phyloP scores from a whole-genome alignment of 2,888 invertebrate genomes.

The Pegoplata infirma region DNA sequence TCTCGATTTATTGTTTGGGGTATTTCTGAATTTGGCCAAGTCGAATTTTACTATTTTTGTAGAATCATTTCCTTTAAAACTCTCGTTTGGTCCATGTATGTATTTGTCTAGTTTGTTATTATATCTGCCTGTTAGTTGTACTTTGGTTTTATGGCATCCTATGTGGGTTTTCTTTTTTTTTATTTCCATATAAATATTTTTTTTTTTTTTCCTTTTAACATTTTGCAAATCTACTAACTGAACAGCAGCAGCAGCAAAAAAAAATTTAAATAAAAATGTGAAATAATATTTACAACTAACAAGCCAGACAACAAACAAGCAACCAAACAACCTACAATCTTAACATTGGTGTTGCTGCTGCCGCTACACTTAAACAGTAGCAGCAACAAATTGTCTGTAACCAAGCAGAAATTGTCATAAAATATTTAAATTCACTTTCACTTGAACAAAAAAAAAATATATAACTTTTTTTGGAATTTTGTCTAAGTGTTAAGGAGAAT shows the following conservation, averaged over 20 bases:
- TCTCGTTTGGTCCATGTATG: neutral
- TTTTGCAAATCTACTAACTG: slow-evolving; percentile 19
- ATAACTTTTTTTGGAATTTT: neutral
- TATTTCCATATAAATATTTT: no score
- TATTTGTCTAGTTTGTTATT: neutral
- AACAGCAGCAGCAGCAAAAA: no score
- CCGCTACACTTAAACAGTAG: slow-evolving; percentile 7
- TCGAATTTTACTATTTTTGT: no score
- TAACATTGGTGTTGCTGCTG: neutral
- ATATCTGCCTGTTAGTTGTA: slow-evolving; percentile 10
- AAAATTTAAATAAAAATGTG: no score
- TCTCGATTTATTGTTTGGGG: no score
- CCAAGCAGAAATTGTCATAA: slow-evolving; percentile 62
- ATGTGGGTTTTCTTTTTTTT: slow-evolving; percentile 47
- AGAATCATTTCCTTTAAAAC: neutral
- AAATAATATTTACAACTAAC: slow-evolving; percentile 54
- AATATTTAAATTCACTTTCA: slow-evolving; percentile 65
- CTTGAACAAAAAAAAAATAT: slow-evolving; percentile 30
- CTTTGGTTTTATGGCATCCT: slow-evolving; percentile 12
- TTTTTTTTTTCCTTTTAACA: slow-evolving; percentile 13
- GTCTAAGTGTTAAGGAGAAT: slow-evolving; percentile 18
- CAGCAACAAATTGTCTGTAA: slow-evolving; percentile 60
- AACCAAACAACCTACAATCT: slow-evolving; percentile 24
- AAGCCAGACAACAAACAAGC: slow-evolving; percentile 38
- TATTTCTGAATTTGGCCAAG: no score